Evolutionary conservation across 2,888 invertebrate genomes (phyloP), one percentile per base, ranked within the genome.

Genomic region (Syritta pipiens): DNA sequence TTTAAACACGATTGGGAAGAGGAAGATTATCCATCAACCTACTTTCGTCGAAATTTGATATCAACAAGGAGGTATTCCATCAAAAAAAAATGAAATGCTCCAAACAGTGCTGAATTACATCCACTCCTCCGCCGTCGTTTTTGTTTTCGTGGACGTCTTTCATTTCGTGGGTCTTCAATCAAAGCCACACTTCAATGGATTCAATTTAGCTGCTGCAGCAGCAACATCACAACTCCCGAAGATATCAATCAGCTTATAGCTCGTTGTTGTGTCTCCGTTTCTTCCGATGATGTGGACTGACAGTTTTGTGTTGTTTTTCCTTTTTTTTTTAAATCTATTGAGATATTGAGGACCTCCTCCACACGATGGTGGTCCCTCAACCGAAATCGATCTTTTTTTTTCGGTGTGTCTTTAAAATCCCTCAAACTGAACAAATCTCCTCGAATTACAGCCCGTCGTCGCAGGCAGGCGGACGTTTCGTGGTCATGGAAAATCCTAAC

Each of bases 201-300:
- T 59, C 48, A 30, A 32, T 48, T 19, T 24, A 40, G 48, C 72
- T 72, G 63, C 55, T 49, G 30, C 60, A 37, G 28, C 55, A 51
- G 14, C 46, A 44, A 51, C 44, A 26, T n/a, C n/a, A n/a, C n/a
- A 28, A 35, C 65, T 72, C 30, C 71, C 71, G 59, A 67, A 62
- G 75, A 68, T 68, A 68, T 77, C 72, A 67, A 72, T 77, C 77
- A 60, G 60, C 28, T 65, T 48, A 59, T n/a, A 44, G 30, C 55
- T 46, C 17, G 12, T 35, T 37, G 22, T 22, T 53, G 4, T 24
- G 10, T 7, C 14, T 6, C 10, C 24, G 9, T 42, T 63, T 22
- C 30, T 10, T n/a, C 37, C 35, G 62, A 62, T 57, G 62, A 74
- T 49, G 55, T 68, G 74, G 74, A 79, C 74, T 62, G 79, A 79